Percentiles rank a stretch among this genome's conserved stretches.
Conservation (phyloP, 1,140 invertebrate genomes). For the Lepidostoma basale region DNA sequence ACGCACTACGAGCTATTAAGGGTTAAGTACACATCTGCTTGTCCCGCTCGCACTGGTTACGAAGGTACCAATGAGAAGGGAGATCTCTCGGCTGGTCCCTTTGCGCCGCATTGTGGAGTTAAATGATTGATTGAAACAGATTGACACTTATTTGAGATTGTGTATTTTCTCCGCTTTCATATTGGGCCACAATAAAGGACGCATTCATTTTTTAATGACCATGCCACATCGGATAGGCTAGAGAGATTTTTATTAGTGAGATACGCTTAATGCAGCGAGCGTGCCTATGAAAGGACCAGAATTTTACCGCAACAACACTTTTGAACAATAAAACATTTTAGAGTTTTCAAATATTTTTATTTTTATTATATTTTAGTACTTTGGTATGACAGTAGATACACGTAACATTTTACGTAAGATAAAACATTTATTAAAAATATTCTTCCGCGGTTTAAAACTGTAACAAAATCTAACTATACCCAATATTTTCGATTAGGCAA, state of each 20-base stretch:
- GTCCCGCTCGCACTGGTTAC: conserved; percentile 10
- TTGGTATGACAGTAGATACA: too few relatives aligned
- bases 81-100: background rate
- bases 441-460: too few relatives aligned
- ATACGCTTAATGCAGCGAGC: background rate
- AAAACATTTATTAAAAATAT: too few relatives aligned
- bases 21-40: background rate
- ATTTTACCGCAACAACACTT: too few relatives aligned
- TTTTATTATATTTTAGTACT: too few relatives aligned
- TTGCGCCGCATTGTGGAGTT: conserved; percentile 4
- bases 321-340: too few relatives aligned
- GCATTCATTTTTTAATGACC: conserved; percentile 37
- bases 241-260: too few relatives aligned
- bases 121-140: conserved; percentile 45
- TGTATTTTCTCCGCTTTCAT: conserved; percentile 24
- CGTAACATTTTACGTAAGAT: too few relatives aligned
- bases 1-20: background rate
- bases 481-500: too few relatives aligned
- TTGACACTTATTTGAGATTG: conserved; percentile 42
- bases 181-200: conserved; percentile 31
- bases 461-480: too few relatives aligned
- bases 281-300: too few relatives aligned
- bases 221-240: background rate
- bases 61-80: background rate
- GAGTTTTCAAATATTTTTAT: too few relatives aligned